Conservation (phyloP, 2,113 vertebrate genomes). For the Xyliphius kryptos region DNA sequence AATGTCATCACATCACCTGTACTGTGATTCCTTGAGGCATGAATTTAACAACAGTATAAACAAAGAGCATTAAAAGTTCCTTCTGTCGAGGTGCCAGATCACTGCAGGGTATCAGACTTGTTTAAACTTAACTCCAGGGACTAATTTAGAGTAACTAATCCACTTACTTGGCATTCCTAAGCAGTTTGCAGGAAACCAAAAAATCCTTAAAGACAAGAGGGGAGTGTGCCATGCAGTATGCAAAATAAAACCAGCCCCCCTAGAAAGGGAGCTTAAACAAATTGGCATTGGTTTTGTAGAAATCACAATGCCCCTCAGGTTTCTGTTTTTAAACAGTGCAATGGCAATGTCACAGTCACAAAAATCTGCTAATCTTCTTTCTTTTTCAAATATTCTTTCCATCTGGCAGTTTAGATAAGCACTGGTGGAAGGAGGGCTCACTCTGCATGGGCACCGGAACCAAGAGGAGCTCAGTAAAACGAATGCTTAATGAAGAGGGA, state of each 20-base stretch:
- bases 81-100: too few species aligned
- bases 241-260: too few species aligned
- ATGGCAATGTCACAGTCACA: neutral
- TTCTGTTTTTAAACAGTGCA: neutral
- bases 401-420: conserved; percentile 39
- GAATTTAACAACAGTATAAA: too few species aligned
- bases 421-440: neutral
- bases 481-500: conserved; percentile 22
- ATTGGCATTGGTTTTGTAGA: neutral
- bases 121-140: too few species aligned
- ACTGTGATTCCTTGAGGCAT: too few species aligned
- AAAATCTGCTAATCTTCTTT: conserved; percentile 21
- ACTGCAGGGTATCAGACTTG: too few species aligned
- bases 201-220: too few species aligned
- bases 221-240: neutral
- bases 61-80: too few species aligned
- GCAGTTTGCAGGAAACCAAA: too few species aligned
- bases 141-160: too few species aligned
- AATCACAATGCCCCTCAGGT: neutral
- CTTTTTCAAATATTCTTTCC: conserved; percentile 1
- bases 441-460: conserved; percentile 5
- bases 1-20: too few species aligned
- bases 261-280: neutral
- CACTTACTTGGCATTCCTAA: too few species aligned
- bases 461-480: conserved; percentile 22